These are phyloP conservation scores for Colletes gigas DNA, from an alignment of 1,140 invertebrate species.

Conservation along the genomic window DNA sequence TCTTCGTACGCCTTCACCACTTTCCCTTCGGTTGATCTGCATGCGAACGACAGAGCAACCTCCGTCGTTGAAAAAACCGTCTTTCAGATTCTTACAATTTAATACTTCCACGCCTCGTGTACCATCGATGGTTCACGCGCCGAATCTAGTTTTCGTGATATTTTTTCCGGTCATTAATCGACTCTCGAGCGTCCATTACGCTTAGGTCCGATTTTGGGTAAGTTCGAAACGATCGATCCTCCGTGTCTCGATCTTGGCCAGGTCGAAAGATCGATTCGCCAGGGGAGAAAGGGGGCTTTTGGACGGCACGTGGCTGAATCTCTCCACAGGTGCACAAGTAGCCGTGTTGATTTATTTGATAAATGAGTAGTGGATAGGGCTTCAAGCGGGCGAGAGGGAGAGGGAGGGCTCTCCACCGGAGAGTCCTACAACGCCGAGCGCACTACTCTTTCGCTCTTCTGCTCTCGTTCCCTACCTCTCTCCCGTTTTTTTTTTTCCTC, in stretches of 20 bases:
- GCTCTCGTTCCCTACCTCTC: slow-evolving; percentile 54
- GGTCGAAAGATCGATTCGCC: slow-evolving; percentile 38
- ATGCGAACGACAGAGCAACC: too few species aligned
- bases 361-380: slow-evolving; percentile 79
- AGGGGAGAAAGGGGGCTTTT: slow-evolving; percentile 40
- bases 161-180: too few species aligned
- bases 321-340: slow-evolving; percentile 77
- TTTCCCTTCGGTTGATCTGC: slow-evolving; percentile 7
- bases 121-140: too few species aligned
- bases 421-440: slow-evolving; percentile 79
- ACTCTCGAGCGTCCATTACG: too few species aligned
- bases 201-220: too few species aligned
- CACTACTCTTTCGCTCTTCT: slow-evolving; percentile 76
- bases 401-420: slow-evolving; percentile 76
- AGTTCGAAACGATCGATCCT: not conserved
- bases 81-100: too few species aligned
- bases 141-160: too few species aligned
- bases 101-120: too few species aligned
- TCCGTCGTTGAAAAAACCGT: too few species aligned
- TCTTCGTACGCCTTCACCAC: slow-evolving; percentile 26
- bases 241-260: not conserved
- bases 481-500: slow-evolving; percentile 37
- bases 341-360: slow-evolving; percentile 80
- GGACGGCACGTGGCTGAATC: slow-evolving; percentile 59
- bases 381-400: slow-evolving; percentile 64